Conservation (phyloP, 2,888 invertebrate species). For the Zygothrica quintamaculata region DNA sequence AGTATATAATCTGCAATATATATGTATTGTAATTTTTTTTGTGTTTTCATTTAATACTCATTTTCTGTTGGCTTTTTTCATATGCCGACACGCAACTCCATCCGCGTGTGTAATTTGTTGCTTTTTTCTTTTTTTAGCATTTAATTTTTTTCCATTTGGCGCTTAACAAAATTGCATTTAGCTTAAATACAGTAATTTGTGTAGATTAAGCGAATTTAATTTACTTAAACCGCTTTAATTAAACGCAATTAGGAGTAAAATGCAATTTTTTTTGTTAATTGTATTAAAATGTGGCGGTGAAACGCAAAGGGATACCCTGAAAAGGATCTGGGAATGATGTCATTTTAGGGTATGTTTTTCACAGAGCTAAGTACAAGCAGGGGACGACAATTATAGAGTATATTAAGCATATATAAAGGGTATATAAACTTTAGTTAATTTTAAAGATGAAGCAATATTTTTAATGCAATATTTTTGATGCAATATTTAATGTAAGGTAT, state of each 20-base stretch:
- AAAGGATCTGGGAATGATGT: conserved; percentile 1
- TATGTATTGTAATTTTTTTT: not conserved
- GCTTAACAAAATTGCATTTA: conserved; percentile 71
- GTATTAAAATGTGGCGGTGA: conserved; percentile 31
- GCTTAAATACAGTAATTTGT: conserved; percentile 75
- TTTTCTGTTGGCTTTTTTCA: conserved; percentile 23
- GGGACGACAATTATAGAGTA: too few species aligned
- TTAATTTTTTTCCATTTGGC: conserved; percentile 24
- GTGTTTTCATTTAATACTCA: too few species aligned
- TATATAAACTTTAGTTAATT: too few species aligned
- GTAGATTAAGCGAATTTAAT: conserved; percentile 71
- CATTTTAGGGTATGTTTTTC: not conserved
- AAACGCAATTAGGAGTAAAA: conserved; percentile 58
- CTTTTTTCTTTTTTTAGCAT: conserved; percentile 15
- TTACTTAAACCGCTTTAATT: conserved; percentile 69
- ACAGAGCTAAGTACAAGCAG: too few species aligned
- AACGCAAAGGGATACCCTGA: not conserved
- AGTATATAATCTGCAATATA: not conserved
- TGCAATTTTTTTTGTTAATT: conserved; percentile 57
- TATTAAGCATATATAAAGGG: too few species aligned
- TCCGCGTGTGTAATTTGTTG: not conserved
- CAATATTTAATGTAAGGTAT: too few species aligned
- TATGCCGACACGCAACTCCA: not conserved
- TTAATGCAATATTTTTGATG: too few species aligned
- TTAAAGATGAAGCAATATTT: too few species aligned